A percentile compares a stretch with the other conserved stretches of the same genome.
phyloP scores from a whole-genome alignment of 2,797 vertebrate genomes.

The Amblyopsis hoosieri region DNA sequence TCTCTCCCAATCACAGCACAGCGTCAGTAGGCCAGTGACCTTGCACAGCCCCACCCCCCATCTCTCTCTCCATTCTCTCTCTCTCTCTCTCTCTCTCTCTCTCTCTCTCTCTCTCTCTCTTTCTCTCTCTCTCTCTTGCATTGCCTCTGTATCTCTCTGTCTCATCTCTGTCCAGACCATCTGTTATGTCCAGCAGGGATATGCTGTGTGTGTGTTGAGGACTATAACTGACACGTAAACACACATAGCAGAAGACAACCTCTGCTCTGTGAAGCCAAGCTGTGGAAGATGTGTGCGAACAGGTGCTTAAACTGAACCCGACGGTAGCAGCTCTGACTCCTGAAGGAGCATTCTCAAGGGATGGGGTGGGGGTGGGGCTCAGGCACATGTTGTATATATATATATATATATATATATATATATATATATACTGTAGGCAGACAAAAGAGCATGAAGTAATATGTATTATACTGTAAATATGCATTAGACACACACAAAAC shows the following conservation, averaged over 20 bases:
- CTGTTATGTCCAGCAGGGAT: conserved; percentile 56
- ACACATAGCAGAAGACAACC: conserved; percentile 24
- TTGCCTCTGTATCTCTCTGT: conserved; percentile 32
- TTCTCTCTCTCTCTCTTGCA: neutral
- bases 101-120: neutral
- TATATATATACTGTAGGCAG: neutral
- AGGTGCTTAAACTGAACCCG: conserved; percentile 25
- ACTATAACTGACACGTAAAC: conserved; percentile 28
- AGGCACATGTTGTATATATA: neutral
- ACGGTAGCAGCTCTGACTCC: conserved; percentile 19
- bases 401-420: no score
- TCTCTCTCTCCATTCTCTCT: neutral
- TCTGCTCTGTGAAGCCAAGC: conserved; percentile 13
- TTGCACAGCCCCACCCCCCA: conserved; percentile 17
- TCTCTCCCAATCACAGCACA: conserved; percentile 51
- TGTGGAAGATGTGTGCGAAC: conserved; percentile 49
- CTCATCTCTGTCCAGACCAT: conserved; percentile 73
- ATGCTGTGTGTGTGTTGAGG: conserved; percentile 43
- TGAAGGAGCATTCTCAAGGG: conserved; percentile 34
- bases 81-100: neutral
- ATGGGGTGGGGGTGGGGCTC: conserved; percentile 36
- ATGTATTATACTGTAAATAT: neutral
- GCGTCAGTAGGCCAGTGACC: conserved; percentile 56
- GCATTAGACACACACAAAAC: conserved; percentile 7
- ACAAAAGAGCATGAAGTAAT: neutral